Evolutionary conservation across 2,888 invertebrate species (phyloP), one percentile per base, ranked within the genome.

Genomic region (Gari tellinella): DNA sequence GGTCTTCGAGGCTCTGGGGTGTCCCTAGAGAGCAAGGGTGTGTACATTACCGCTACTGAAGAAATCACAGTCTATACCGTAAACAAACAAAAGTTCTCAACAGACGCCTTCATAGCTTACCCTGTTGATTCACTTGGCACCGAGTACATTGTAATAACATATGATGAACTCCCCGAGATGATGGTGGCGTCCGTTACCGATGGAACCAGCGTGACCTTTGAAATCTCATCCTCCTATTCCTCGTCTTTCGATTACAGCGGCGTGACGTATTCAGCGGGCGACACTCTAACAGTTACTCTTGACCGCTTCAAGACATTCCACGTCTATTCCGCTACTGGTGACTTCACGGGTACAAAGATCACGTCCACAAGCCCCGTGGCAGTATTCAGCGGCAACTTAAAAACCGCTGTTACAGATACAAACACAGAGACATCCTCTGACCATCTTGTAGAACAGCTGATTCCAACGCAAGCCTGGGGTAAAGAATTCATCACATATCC

Each of bases 281-380:
- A 80, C 26, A 63, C 64, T 0, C 55, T 85, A 12, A 67, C 60
- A 1, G 56, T 84, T 7, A 57, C 63, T 4, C 38, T 85, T 15
- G 45, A 77, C 55, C 60, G 68, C 10, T 83, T 66, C 57, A 68
- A 83, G 21, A 84, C 83, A 2, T 77, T 84, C 43, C 85, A 85
- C 49, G 57, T 82, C 8, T 72, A 55, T n/a, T 49, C 62, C 26
- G 31, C 14, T 1, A 43, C 17, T 15, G 72, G 75, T 0, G 89
- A 89, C 62, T 79, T 88, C 43, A 86, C 88, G 14, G 89, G 88
- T 14, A 82, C 82, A 2, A 53, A 64, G 55, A 66, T 89, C n/a
- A 51, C 57, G 0, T 66, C 86, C 40, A 74, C 55, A 31, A 68
- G 77, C 31, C 83, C 81, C 0, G 62, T 89, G 8, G 67, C 85